Evolutionary conservation across 1,140 invertebrate species (phyloP), one percentile per base, ranked within the genome.

Genomic region (Zaprionus taronus): DNA sequence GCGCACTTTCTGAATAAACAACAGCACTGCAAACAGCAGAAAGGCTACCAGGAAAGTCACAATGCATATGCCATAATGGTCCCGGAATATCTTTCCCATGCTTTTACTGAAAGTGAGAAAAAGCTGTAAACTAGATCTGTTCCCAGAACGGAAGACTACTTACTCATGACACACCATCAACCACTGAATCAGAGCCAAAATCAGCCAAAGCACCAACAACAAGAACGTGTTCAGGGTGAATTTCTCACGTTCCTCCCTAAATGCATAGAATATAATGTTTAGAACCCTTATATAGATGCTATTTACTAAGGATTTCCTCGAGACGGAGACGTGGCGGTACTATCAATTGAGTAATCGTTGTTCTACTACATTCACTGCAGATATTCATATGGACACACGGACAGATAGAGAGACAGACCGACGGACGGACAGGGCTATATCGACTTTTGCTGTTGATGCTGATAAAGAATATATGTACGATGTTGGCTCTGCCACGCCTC

Each of bases 151-250:
- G 0, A 2, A 11, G 15, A 12, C 12, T 7, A 84, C 83, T 84
- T 57, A 84, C 82, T 76, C 2, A 3, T 58, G 5, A 9, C 22
- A 24, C 22, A 86, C 41, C 5, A 65, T 0, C 1, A 44, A 3
- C 83, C 79, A 83, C 44, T 81, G 80, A 1, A 14, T 9, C 5
- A 81, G 12, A 7, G 75, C 79, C 51, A 72, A 1, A 0, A 71
- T 1, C 20, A 79, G 17, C 55, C 53, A 75, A n/a, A 69, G 0
- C 0, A 9, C 4, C 11, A 81, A 47, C 41, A 53, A 17, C 4
- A 41, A 1, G 44, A 76, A 83, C 0, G 61, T 62, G 26, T 22
- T 51, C 1, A 62, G 2, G 2, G 67, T 53, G 63, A 83, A 81
- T n/a, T 56, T 65, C 24, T 31, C 15, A 9, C 71, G 57, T 1